Conservation (phyloP, 1,140 invertebrate species). For the Bombus fervidus region DNA sequence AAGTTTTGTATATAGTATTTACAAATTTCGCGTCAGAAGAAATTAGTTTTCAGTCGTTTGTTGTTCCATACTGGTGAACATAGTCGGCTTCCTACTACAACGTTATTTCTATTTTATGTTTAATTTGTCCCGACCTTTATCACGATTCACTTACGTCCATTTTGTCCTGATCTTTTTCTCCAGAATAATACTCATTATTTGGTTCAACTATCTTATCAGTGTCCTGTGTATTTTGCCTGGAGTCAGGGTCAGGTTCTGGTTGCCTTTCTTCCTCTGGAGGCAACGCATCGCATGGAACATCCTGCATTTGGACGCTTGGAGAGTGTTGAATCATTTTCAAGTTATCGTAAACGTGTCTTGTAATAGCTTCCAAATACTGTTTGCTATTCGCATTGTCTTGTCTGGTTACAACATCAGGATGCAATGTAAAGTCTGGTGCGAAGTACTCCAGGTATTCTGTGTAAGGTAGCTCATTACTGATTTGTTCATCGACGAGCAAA, state of each 20-base stretch:
- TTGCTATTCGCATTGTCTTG: constrained; percentile 96
- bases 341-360: constrained; percentile 91
- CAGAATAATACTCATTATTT: constrained; percentile 96
- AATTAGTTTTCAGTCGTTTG: background rate
- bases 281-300: constrained; percentile 91
- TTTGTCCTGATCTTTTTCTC: constrained; percentile 92
- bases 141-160: constrained; percentile 79
- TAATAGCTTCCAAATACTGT: constrained; percentile 94
- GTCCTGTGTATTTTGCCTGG: constrained; percentile 90
- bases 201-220: constrained; percentile 93
- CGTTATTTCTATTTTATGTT: background rate
- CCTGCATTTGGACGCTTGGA: constrained; percentile 96
- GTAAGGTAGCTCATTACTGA: constrained; percentile 95
- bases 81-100: background rate
- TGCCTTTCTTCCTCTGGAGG: constrained; percentile 87
- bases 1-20: constrained; percentile 19
- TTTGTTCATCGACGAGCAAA: constrained; percentile 93
- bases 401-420: constrained; percentile 92
- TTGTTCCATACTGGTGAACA: background rate
- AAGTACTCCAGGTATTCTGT: constrained; percentile 98
- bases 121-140: constrained; percentile 40
- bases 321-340: constrained; percentile 94
- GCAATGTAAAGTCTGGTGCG: constrained; percentile 96
- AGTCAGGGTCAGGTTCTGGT: constrained; percentile 92
- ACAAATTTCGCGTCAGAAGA: background rate